Percentiles rank a stretch among this genome's conserved stretches.
Evolutionary conservation across 2,888 invertebrate species (phyloP).

Genomic region (Sepioteuthis lessoniana): DNA sequence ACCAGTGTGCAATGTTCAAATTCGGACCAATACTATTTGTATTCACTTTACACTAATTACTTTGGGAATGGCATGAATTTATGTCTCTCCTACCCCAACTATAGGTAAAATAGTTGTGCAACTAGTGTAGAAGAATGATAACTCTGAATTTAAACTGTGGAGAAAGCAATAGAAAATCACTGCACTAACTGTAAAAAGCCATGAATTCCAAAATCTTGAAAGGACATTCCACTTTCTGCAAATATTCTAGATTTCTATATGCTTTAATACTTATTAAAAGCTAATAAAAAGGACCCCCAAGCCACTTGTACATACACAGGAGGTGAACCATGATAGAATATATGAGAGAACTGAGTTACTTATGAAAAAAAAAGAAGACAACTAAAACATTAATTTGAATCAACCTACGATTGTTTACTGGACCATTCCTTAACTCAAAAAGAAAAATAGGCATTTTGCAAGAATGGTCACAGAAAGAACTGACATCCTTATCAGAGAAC

Average conservation of each 20-base stretch:
- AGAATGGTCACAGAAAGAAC: neutral
- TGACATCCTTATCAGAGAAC: neutral
- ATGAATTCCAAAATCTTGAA: too few relatives aligned
- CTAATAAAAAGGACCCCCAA: neutral
- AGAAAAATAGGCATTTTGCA: neutral
- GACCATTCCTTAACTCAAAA: neutral
- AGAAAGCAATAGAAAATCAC: too few relatives aligned
- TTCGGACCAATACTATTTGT: too few relatives aligned
- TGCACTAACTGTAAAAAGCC: too few relatives aligned
- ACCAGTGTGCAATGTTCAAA: too few relatives aligned
- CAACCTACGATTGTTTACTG: neutral
- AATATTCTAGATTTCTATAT: neutral
- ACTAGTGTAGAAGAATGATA: too few relatives aligned
- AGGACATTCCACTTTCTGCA: too few relatives aligned
- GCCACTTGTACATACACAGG: neutral
- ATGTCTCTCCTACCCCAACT: too few relatives aligned
- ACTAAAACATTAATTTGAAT: neutral
- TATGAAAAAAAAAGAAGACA: neutral
- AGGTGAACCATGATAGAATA: neutral
- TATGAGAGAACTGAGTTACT: neutral
- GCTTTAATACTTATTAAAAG: neutral
- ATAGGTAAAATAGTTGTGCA: too few relatives aligned
- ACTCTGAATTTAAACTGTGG: too few relatives aligned
- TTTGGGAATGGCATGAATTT: too few relatives aligned
- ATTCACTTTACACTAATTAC: too few relatives aligned